phyloP scores from a whole-genome alignment of 2,797 vertebrate genomes.

The Argya squamiceps region DNA sequence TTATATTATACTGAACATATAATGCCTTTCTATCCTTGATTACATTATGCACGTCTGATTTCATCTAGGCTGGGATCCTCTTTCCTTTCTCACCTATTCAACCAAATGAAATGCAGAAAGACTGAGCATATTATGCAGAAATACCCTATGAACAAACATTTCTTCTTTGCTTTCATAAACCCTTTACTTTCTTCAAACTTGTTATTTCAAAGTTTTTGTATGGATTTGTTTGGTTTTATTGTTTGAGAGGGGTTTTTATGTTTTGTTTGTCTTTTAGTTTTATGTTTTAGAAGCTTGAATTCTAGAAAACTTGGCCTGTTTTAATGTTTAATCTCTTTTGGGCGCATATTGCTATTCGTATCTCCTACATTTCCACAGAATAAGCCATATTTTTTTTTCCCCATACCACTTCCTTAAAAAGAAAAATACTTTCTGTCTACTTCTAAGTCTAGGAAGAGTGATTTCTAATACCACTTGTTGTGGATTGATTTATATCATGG shows the following conservation, averaged over 20 bases:
- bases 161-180: neutral
- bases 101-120: neutral
- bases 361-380: neutral
- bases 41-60: conserved; percentile 68
- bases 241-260: rapidly evolving
- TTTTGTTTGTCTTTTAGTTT: neutral
- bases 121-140: neutral
- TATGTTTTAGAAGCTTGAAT: neutral
- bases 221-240: neutral
- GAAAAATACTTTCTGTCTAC: neutral
- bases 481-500: neutral
- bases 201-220: neutral
- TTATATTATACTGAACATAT: neutral
- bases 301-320: neutral
- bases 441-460: neutral
- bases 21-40: conserved; percentile 46
- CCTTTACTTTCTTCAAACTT: neutral
- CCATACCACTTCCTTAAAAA: neutral
- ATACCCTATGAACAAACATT: neutral
- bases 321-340: neutral
- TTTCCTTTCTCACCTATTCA: conserved; percentile 1
- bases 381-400: neutral
- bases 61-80: conserved; percentile 16
- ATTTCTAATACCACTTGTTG: neutral
- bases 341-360: neutral